phyloP scores from a whole-genome alignment of 1,140 invertebrate genomes.

The Metopolophium dirhodum region DNA sequence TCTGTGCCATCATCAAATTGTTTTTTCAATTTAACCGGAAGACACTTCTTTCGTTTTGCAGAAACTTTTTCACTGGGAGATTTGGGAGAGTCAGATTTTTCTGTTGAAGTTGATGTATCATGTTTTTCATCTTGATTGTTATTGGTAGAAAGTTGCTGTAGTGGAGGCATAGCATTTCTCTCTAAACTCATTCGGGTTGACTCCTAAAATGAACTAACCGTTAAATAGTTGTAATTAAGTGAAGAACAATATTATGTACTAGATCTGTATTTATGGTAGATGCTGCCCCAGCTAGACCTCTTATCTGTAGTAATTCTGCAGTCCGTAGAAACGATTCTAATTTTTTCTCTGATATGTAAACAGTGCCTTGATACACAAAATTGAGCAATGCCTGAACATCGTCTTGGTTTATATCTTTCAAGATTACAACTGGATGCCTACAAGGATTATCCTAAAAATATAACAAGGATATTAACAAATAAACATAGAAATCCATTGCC shows the following conservation, averaged over 20 bases:
- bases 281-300: conserved; percentile 77
- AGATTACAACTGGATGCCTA: conserved; percentile 84
- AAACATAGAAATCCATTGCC: not conserved
- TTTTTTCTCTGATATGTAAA: conserved; percentile 88
- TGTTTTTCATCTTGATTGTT: conserved; percentile 42
- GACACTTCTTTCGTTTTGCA: conserved; percentile 47
- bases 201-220: conserved; percentile 24
- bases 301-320: conserved; percentile 85
- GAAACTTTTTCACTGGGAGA: conserved; percentile 51
- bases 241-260: not conserved
- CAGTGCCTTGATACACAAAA: conserved; percentile 88
- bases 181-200: conserved; percentile 49
- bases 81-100: conserved; percentile 43
- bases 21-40: conserved; percentile 51
- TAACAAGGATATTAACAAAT: not conserved
- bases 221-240: not conserved
- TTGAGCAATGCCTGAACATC: conserved; percentile 79
- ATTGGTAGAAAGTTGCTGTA: conserved; percentile 51
- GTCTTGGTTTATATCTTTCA: conserved; percentile 79
- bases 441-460: conserved; percentile 78
- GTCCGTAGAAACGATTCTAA: conserved; percentile 85
- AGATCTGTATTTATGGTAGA: conserved; percentile 58
- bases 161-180: conserved; percentile 42
- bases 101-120: conserved; percentile 42
- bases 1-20: conserved; percentile 37